phyloP scores from a whole-genome alignment of 2,797 vertebrate genomes.

The Ceyx erithaca region DNA sequence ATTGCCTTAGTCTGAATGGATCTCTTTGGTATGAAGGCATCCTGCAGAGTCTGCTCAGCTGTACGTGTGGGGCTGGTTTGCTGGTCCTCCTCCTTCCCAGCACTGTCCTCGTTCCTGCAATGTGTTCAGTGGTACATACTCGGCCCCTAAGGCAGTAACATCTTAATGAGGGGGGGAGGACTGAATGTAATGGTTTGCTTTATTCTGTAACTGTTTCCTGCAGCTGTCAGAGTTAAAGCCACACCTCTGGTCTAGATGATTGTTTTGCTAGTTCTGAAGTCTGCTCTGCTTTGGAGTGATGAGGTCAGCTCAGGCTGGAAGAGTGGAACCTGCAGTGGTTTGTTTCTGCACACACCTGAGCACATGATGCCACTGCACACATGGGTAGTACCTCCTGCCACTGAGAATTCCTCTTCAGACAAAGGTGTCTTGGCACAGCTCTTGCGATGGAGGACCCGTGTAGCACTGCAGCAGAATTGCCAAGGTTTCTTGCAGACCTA shows the following conservation, averaged over 20 bases:
- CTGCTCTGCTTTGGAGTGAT: background rate
- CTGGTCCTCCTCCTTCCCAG: background rate
- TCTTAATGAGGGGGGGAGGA: background rate
- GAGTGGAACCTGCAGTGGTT: background rate
- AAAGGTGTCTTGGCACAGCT: background rate
- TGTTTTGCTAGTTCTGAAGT: background rate
- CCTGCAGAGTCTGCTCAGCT: background rate
- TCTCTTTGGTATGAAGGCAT: background rate
- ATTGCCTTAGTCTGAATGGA: background rate
- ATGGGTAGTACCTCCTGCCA: background rate
- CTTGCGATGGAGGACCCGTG: fast-evolving
- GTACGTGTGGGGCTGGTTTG: background rate
- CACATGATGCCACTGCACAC: fast-evolving
- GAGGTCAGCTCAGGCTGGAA: background rate
- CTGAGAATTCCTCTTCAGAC: too few relatives aligned
- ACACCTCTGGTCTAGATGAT: background rate
- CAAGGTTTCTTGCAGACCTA: background rate
- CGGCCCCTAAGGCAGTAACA: background rate
- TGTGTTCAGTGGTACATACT: background rate
- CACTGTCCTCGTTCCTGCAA: background rate
- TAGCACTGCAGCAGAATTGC: background rate
- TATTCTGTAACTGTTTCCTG: background rate
- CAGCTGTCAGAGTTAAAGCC: background rate
- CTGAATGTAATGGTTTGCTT: background rate
- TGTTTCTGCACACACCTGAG: background rate